Percentiles rank a stretch among this genome's conserved stretches.
Conservation (phyloP, 1,140 invertebrate species). For the Fragariocoptes setiger region DNA sequence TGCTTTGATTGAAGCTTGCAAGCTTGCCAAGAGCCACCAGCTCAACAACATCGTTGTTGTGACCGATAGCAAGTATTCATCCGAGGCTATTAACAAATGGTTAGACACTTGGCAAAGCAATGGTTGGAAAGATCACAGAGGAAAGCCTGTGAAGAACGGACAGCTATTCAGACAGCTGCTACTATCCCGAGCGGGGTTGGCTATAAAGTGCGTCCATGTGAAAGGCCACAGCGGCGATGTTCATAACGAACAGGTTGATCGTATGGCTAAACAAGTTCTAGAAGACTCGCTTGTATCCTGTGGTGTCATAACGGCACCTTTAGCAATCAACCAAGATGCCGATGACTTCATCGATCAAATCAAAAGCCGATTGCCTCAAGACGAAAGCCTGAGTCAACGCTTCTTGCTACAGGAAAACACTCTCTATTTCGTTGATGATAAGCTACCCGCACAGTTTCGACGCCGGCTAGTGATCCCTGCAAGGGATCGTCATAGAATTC, state of each 20-base stretch:
- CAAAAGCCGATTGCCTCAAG: neutral
- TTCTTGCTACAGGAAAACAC: neutral
- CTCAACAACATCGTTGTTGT: neutral
- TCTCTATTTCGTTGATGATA: neutral
- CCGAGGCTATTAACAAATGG: neutral
- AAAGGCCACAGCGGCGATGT: neutral
- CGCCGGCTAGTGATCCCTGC: neutral
- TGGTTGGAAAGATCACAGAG: neutral
- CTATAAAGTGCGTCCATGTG: neutral
- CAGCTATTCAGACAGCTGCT: neutral
- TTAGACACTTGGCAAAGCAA: neutral
- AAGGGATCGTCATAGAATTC: neutral
- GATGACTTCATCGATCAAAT: neutral
- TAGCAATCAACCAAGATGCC: neutral
- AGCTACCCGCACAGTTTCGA: neutral
- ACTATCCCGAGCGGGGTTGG: neutral
- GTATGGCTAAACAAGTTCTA: neutral
- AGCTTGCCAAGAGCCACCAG: neutral
- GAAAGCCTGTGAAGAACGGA: neutral
- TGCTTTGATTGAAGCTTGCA: neutral
- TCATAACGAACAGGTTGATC: neutral
- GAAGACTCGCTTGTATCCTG: neutral
- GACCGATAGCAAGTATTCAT: neutral
- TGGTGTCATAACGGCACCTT: neutral
- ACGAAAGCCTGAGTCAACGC: neutral